Percentiles rank a stretch among this genome's conserved stretches.
phyloP scores from a whole-genome alignment of 2,797 vertebrate genomes.

The Masticophis lateralis region DNA sequence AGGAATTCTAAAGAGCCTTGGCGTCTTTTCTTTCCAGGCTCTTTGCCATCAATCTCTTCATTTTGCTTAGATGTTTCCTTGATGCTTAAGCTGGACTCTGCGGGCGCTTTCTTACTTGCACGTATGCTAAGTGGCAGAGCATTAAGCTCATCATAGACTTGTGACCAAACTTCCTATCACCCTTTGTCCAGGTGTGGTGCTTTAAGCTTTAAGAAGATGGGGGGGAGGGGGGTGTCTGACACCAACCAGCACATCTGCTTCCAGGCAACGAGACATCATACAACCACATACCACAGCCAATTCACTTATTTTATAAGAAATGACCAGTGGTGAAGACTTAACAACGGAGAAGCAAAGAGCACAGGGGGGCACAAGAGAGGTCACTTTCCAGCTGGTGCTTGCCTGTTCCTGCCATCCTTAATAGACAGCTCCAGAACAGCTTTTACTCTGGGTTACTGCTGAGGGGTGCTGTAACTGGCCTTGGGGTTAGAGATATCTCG shows the following conservation, averaged over 20 bases:
- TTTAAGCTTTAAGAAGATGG: background rate
- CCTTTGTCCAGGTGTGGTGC: background rate
- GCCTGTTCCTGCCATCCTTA: slow-evolving; percentile 17
- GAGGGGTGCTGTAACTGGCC: background rate
- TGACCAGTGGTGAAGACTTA: background rate
- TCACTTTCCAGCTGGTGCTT: background rate
- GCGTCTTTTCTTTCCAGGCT: background rate
- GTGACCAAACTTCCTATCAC: background rate
- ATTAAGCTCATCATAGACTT: background rate
- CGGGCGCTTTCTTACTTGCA: background rate
- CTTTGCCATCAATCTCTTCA: background rate
- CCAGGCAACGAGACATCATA: background rate
- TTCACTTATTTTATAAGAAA: background rate
- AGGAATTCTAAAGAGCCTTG: background rate
- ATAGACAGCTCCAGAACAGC: background rate
- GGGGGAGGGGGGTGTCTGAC: background rate
- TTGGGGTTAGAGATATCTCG: background rate
- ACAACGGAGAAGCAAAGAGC: background rate
- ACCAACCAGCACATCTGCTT: background rate
- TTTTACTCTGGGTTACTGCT: slow-evolving; percentile 5
- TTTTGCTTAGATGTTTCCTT: background rate
- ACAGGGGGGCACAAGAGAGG: background rate
- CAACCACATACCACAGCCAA: background rate
- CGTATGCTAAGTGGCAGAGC: background rate
- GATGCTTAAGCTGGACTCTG: background rate